Percentiles rank a stretch among this genome's conserved stretches.
Evolutionary conservation across 2,888 invertebrate species (phyloP).

Genomic region (Drosophila tripunctata): DNA sequence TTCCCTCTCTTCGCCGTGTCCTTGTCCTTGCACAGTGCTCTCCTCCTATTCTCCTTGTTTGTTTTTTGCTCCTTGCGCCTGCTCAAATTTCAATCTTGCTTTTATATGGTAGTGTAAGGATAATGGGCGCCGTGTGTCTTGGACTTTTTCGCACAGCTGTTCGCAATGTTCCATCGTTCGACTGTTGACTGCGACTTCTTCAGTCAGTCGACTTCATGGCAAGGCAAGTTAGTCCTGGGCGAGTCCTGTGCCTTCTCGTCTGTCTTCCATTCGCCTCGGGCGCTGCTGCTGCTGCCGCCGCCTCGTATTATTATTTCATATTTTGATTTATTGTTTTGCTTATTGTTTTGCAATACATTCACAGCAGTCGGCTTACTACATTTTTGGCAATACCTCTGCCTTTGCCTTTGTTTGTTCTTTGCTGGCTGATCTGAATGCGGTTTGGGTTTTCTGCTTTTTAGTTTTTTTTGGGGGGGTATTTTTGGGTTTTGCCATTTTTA

Average conservation of each 20-base stretch:
- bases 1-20: background rate
- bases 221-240: slow-evolving; percentile 36
- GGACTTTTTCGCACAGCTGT: slow-evolving; percentile 53
- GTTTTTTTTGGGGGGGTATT: slow-evolving; percentile 5
- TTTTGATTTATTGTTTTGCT: slow-evolving; percentile 77
- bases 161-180: slow-evolving; percentile 1
- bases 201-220: background rate
- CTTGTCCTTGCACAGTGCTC: background rate
- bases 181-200: slow-evolving; percentile 6
- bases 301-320: slow-evolving; percentile 72
- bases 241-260: slow-evolving; percentile 32
- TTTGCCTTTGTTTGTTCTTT: slow-evolving; percentile 47
- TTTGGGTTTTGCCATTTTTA: slow-evolving; percentile 43
- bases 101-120: too few relatives aligned
- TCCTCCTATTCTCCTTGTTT: too few relatives aligned
- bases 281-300: slow-evolving; percentile 40
- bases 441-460: slow-evolving; percentile 44
- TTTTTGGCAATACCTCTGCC: slow-evolving; percentile 46
- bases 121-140: slow-evolving; percentile 45
- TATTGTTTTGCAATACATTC: slow-evolving; percentile 73
- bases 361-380: slow-evolving; percentile 23
- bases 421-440: slow-evolving; percentile 19
- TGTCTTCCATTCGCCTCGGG: slow-evolving; percentile 41
- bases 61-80: slow-evolving; percentile 32
- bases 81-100: slow-evolving; percentile 53